Base-by-base conservation (phyloP, 35 echinoderm and acorn worm genomes). In the Heliocidaris erythrogramma region DNA sequence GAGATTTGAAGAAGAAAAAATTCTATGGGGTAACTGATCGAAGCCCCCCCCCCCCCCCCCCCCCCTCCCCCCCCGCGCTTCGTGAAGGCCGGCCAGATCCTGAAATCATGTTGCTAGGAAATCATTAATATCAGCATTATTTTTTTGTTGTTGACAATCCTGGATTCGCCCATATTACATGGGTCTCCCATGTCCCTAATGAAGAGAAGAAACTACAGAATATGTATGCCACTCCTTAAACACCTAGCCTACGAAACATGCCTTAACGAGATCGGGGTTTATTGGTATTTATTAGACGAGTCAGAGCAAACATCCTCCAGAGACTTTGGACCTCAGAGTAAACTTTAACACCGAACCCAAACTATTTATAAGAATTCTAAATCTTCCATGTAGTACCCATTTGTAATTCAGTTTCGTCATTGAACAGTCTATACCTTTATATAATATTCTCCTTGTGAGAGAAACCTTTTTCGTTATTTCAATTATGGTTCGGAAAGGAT, bases 351-450 rank as follows among this genome's bases (percentile, higher is more conserved):
- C 65, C 65, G 65, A 78, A 78, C 65, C 65, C 18, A 78, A 78
- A 78, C 65, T 78, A 78, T 78, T 78, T 78, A 78, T 7, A 78
- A 78, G 65, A 78, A 78, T 27, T 69, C 65, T 27, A 78, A 18
- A 78, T 78, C 61, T 78, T 78, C 27, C 65, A n/a, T 78, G 65
- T 78, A 78, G 17, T 78, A 78, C 65, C n/a, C 65, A 78, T 78
- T 78, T 27, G 65, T 0, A 78, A 78, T n/a, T 78, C 8, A 21
- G 65, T 27, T 78, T 7, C 65, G 65, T 78, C 18, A 24, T 18
- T 78, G 65, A 7, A 27, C 27, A n/a, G 65, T 78, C 27, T 5
- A 42, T n/a, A 78, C 11, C 14, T 56, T 56, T 14, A 56, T 56
- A 11, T 56, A 12, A 11, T 11, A 56, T 56, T 56, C 52, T 56